Conservation (phyloP, 1,140 invertebrate genomes). For the Heliothis virescens region DNA sequence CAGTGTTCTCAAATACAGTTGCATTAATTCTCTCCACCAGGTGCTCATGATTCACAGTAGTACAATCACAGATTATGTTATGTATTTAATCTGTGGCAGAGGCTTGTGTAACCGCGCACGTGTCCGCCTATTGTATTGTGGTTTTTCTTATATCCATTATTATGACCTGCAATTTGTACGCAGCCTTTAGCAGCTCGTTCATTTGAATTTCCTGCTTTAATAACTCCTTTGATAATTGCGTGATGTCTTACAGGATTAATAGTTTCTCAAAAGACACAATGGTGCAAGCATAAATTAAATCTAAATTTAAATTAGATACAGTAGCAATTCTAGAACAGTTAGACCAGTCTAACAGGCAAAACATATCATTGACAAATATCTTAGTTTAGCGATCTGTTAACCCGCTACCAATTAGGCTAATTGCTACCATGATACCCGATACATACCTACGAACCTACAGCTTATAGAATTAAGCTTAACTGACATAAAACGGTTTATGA, state of each 20-base stretch:
- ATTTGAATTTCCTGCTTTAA: background rate
- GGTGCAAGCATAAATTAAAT: slow-evolving; percentile 1
- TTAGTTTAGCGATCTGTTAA: slow-evolving; percentile 32
- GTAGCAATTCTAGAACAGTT: slow-evolving; percentile 19
- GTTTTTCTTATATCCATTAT: slow-evolving; percentile 21
- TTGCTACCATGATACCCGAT: slow-evolving; percentile 24
- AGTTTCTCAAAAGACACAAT: background rate
- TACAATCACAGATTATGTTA: background rate
- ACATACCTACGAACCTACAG: background rate
- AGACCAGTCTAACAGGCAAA: slow-evolving; percentile 11
- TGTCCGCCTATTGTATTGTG: slow-evolving; percentile 10
- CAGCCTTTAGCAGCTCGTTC: background rate
- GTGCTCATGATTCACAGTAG: background rate
- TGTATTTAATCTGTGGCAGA: slow-evolving; percentile 17
- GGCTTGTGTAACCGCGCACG: slow-evolving; percentile 37
- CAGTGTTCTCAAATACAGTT: slow-evolving; percentile 8
- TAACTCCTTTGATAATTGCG: background rate
- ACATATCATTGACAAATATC: slow-evolving; percentile 45
- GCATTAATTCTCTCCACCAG: background rate
- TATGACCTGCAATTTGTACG: slow-evolving; percentile 5
- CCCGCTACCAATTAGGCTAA: slow-evolving; percentile 34
- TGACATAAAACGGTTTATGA: slow-evolving; percentile 38
- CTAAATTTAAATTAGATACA: background rate
- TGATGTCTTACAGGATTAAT: no score
- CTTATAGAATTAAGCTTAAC: background rate